A percentile compares a stretch with the other conserved stretches of the same genome.
Conservation (phyloP, 2,888 invertebrate species). For the Melanchra persicariae region DNA sequence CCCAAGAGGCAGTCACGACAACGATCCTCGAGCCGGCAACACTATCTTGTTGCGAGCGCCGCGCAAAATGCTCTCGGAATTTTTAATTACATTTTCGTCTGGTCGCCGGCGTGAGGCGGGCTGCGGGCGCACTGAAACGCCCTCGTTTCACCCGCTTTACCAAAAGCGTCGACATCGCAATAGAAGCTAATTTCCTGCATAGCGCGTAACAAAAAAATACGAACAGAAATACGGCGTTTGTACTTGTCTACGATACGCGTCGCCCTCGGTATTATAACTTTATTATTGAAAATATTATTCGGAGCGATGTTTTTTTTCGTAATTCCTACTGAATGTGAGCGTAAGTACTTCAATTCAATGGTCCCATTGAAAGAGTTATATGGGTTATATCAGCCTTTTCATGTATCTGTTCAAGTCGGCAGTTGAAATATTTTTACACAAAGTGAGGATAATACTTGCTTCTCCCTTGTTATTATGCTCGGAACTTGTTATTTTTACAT, state of each 20-base stretch:
- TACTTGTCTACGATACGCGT: conserved; percentile 75
- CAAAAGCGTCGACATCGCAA: conserved; percentile 90
- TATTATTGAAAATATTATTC: conserved; percentile 73
- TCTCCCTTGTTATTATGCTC: conserved; percentile 1
- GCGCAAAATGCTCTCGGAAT: conserved; percentile 90
- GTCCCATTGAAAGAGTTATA: conserved; percentile 39
- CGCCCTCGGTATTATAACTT: conserved; percentile 75
- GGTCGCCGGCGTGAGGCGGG: conserved; percentile 87
- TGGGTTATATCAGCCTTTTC: conserved; percentile 39
- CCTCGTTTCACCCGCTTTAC: conserved; percentile 89
- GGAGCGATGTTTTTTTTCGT: conserved; percentile 60
- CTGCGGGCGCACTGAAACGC: conserved; percentile 84
- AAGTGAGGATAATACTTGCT: background rate
- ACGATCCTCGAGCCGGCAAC: conserved; percentile 86
- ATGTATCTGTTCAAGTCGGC: conserved; percentile 17
- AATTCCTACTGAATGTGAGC: conserved; percentile 33
- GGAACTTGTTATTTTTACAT: conserved; percentile 25
- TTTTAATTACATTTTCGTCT: conserved; percentile 91
- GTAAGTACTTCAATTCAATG: conserved; percentile 38
- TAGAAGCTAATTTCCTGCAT: conserved; percentile 91
- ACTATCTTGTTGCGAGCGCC: conserved; percentile 89
- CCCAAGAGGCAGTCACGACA: conserved; percentile 88
- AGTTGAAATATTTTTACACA: conserved; percentile 24
- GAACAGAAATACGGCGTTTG: conserved; percentile 86
- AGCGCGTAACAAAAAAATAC: conserved; percentile 87